Base-by-base conservation (phyloP, 2,888 invertebrate species). In the Drosophila pegasa region DNA sequence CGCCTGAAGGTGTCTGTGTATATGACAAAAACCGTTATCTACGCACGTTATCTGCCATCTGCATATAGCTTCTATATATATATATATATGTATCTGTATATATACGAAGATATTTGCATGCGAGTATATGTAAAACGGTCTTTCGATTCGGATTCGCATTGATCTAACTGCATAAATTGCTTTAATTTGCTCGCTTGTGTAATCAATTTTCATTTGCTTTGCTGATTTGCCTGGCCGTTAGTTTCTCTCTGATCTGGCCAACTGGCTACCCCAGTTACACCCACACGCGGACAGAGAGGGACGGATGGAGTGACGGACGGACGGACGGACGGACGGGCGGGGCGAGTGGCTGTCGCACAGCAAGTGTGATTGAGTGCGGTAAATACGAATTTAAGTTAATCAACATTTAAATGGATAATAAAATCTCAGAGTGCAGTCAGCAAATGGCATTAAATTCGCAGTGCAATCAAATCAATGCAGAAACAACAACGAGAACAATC, bases 401-500 rank as follows among this genome's bases (percentile, higher is more conserved):
- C 82, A 88, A 88, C 84, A 74, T 84, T 87, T 83, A 83, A 83
- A 83, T 83, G 87, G 87, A 83, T 88, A 87, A 83, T 84, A 87
- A 87, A 83, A 87, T 80, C 62, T 14, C 41, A 43, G 62, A 62
- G 61, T 81, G 86, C 67, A 74, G 43, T 64, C 63, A 27, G 51
- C 76, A 58, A 71, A 54, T 16, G 43, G 18, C 63, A 43, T 50
- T 66, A 29, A 12, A 45, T 52, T 69, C 67, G 55, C 71, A 66
- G 59, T 69, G 81, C 78, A 78, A 69, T 77, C 85, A 84, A 80
- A 75, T 87, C 74, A 80, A 87, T 80, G 85, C 85, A 71, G 58
- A 67, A 56, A 37, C 63, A 73, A 55, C 56, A 69, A 55, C 16
- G 31, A 31, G 6, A n/a, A 37, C n/a, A n/a, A n/a, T 14, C 20